Evolutionary conservation across 2,888 invertebrate species (phyloP), one percentile per base, ranked within the genome.

Genomic region (Embidobia sp.): DNA sequence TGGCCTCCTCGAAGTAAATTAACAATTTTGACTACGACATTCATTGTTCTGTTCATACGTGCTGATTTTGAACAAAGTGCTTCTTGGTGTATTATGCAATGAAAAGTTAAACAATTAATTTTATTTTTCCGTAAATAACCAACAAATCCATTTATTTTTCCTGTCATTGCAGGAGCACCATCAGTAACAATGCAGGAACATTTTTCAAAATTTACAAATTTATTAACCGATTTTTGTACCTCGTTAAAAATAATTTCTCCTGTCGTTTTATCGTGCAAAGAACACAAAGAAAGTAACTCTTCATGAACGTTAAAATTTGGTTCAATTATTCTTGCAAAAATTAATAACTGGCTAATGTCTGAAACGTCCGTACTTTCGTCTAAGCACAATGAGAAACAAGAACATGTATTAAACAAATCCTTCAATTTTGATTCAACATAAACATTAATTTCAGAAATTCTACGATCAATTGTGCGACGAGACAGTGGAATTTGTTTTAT

Each of bases 31-130:
- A 22, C 26, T 1, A 59, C 49, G 3, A 5, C 5, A 6, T 19
- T 6, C 49, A 49, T 69, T 8, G 27, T 31, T 7, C 6, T 7
- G 3, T 10, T 18, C n/a, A 69, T 40, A 26, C 13, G 15, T 19
- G 6, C 18, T 10, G 18, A 13, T 40, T 49, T 49, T 1, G 49
- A 19, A 59, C 49, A 49, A 10, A 69, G 19, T 4, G 64, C 35
- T 55, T 64, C 35, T 31, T 72, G 63, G 13, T 72, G 55, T 31
- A 72, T 53, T 1, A 63, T 44, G 13, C 63, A 72, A 18, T 63
- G 48, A 6, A 40, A 61, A 6, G 44, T 27, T 11, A 31, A 18
- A 46, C 61, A 70, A 16, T 49, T 35, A 11, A 61, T 70, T 26
- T n/a, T n/a, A n/a, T 59, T 31, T n/a, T 70, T 70, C 1, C 8